Evolutionary conservation across 2,888 invertebrate species (phyloP).

Genomic region (Rotaria macrura): DNA sequence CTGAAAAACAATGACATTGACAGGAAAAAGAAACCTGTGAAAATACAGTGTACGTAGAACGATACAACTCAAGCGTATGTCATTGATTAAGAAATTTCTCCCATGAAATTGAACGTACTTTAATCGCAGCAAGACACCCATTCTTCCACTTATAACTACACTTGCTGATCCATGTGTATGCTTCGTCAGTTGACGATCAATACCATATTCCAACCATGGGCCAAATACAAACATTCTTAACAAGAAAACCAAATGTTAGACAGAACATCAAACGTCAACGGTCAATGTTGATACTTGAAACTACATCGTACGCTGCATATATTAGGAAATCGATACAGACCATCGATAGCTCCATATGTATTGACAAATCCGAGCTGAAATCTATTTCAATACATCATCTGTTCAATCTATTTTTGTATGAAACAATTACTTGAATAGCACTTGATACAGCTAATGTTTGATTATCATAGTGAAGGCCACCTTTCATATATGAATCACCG

Average conservation of each 20-base stretch:
- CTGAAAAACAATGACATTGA: no score
- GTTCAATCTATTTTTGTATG: neutral
- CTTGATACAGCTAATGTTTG: neutral
- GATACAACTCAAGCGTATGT: no score
- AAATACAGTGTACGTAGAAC: no score
- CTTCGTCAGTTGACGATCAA: slow-evolving; percentile 80
- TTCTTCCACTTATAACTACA: slow-evolving; percentile 71
- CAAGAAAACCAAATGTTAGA: no score
- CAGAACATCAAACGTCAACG: neutral
- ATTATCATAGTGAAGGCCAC: slow-evolving; percentile 5
- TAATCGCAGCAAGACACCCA: slow-evolving; percentile 58
- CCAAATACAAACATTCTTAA: slow-evolving; percentile 53
- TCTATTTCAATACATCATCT: neutral
- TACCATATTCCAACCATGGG: slow-evolving; percentile 74
- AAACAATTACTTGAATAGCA: neutral
- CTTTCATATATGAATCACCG: neutral
- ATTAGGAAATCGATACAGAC: neutral
- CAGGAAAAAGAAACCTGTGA: no score
- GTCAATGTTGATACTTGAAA: neutral
- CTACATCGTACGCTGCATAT: neutral
- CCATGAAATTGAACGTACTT: neutral
- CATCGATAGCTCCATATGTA: neutral
- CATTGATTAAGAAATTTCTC: no score
- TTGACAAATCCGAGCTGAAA: neutral
- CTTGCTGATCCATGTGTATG: slow-evolving; percentile 75